Evolutionary conservation across 2,888 invertebrate species (phyloP).

Genomic region (Anorthoa munda): DNA sequence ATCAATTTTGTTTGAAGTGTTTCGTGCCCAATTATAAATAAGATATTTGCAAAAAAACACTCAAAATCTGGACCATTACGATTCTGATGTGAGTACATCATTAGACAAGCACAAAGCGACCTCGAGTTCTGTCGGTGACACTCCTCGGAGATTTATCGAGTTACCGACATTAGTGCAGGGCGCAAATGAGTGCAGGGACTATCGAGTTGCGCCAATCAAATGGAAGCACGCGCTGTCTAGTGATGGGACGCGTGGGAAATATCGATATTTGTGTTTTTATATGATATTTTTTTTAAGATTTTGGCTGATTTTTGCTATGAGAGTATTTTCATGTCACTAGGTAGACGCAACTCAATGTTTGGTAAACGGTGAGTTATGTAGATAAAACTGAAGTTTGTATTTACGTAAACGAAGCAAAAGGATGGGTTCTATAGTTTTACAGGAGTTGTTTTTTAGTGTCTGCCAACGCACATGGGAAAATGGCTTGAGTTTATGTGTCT

Average conservation of each 20-base stretch:
- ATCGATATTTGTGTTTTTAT: constrained; percentile 60
- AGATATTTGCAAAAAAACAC: neutral
- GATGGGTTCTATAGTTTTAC: too few relatives aligned
- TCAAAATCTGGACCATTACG: constrained; percentile 14
- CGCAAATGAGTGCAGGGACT: constrained; percentile 87
- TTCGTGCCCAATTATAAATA: neutral
- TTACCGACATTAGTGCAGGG: constrained; percentile 81
- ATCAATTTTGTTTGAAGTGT: too few relatives aligned
- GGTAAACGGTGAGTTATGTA: too few relatives aligned
- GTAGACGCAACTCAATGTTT: too few relatives aligned
- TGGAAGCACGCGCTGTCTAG: constrained; percentile 85
- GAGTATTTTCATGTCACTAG: too few relatives aligned
- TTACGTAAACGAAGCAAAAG: too few relatives aligned
- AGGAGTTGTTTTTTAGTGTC: too few relatives aligned
- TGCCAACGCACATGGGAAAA: too few relatives aligned
- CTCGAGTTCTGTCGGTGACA: constrained; percentile 73
- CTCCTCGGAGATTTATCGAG: constrained; percentile 82
- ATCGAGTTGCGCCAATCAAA: constrained; percentile 91
- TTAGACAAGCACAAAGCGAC: constrained; percentile 68
- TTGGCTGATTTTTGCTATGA: too few relatives aligned
- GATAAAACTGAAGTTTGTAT: too few relatives aligned
- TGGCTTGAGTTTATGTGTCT: too few relatives aligned
- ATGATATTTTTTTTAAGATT: neutral
- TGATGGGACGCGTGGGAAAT: constrained; percentile 72
- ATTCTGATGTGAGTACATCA: constrained; percentile 55